Percentiles rank a stretch among this genome's conserved stretches.
These are phyloP conservation scores for Xiphorhynchus elegans DNA, from an alignment of 2,113 vertebrate species.

Conservation along the genomic window DNA sequence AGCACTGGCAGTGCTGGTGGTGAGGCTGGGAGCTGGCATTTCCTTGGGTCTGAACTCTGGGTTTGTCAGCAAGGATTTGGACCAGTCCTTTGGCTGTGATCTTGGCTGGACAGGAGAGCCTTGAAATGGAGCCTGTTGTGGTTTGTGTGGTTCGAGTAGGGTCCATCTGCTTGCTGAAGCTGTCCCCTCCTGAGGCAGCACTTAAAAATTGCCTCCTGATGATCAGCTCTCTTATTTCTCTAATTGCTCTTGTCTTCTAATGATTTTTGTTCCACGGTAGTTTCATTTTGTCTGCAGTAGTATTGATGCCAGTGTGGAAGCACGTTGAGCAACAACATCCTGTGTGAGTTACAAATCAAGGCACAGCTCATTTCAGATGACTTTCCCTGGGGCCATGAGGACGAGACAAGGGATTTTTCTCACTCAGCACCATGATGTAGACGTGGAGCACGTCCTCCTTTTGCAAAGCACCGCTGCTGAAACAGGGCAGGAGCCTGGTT, in stretches of 20 bases:
- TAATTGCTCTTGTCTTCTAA: not conserved
- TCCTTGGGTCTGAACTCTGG: not conserved
- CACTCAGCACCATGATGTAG: not conserved
- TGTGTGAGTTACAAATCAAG: not conserved
- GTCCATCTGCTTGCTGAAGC: not conserved
- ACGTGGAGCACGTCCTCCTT: fast-evolving
- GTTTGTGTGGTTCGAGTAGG: not conserved
- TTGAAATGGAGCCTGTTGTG: not conserved
- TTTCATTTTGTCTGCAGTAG: not conserved
- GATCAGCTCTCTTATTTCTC: not conserved
- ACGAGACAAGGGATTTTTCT: not conserved
- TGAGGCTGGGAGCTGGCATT: not conserved
- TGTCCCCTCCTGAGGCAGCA: not conserved
- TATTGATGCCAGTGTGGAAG: not conserved
- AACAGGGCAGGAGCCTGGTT: not conserved
- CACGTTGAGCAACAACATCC: not conserved
- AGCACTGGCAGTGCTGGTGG: not conserved
- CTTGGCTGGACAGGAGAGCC: not conserved
- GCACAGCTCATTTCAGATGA: not conserved
- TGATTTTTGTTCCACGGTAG: not conserved
- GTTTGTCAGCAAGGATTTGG: not conserved
- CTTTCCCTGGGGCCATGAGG: not conserved
- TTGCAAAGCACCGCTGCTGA: not conserved
- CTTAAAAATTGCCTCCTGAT: not conserved
- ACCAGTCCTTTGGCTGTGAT: no score